Base-by-base conservation (phyloP, 35 echinoderm and acorn worm species). In the Hemicentrotus pulcherrimus region DNA sequence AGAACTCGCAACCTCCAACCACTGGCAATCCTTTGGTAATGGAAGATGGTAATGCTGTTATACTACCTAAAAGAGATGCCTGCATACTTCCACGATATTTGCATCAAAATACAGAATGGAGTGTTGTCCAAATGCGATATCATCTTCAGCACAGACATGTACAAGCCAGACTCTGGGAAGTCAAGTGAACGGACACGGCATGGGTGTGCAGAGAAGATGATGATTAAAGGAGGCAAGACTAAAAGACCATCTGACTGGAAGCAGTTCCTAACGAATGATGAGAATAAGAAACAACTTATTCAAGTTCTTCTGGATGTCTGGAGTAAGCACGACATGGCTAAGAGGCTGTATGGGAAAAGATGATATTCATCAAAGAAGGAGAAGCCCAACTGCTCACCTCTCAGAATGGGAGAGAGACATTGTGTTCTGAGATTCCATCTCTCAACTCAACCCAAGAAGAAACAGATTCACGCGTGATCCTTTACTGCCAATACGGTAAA, bases 1-100 rank as follows among this genome's bases (percentile, higher is more conserved):
- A 41, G 50, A 86, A 95, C 52, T 71, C 92, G 13, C 11, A 87
- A 16, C 92, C 94, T 22, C 61, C 32, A 4, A 91, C 94, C 32
- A 92, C 95, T 41, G 59, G 94, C 32, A 88, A 95, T 32, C 24
- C 96, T 13, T 24, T 97, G 11, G 91, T 59, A 91, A 94, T 97
- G 61, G 91, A 97, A 32, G 96, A 97, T 95, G 96, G 96, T 6
- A 96, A 97, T 96, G 96, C 96, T 92, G 58, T 97, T 97, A 88
- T 86, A 97, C 48, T 31, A 86, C 31, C 96, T 97, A 48, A 85
- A 33, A 15, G 70, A 91, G 46, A 6, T 95, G 5, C 95, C 96
- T 13, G 70, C 91, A 78, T 96, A 91, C 31, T 97, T 97, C 86
- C 92, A 87, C 71, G 92, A 92, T 65, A 96, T 97, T 90, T 95